Base-by-base conservation (phyloP, 2,797 vertebrate species). In the Triplophysa yarkandensis region DNA sequence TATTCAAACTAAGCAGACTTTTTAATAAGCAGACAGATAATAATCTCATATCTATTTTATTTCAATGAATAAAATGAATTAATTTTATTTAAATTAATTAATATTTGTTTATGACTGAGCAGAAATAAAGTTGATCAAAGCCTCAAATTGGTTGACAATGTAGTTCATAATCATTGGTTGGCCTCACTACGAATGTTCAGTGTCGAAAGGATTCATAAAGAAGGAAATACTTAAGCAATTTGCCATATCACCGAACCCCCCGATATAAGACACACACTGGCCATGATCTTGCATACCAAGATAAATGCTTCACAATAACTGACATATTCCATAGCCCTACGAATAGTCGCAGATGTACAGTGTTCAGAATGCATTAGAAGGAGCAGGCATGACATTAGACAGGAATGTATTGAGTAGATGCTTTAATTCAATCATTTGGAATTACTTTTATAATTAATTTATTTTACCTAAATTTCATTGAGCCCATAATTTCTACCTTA, bases 171-270 rank as follows among this genome's bases (percentile, higher is more conserved):
- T 9, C 13, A 11, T 39, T 46, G 44, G 39, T 14, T 64, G 11
- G 41, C 66, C n/a, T 68, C 66, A 41, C 58, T 60, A 27, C 28
- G 50, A 68, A 60, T 44, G 74, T 43, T 63, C 46, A 8, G 16
- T 63, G 64, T 67, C 32, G 16, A 78, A 68, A 48, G 21, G 48
- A 55, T 44, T 58, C 61, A 60, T 63, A 71, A 65, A 61, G 32
- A 3, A 54, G 52, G 30, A 77, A 78, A 68, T 77, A 30, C 66
- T 76, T 79, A 43, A 73, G 30, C 39, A 43, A 61, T 81, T 71
- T 57, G 57, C 66, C 27, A 46, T 58, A 60, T 81, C 23, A 17
- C 23, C 44, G 21, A 65, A 13, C 46, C 54, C n/a, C 57, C 43
- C 71, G 67, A 74, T 60, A 57, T 41, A 60, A 64, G 6, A 67